These are phyloP conservation scores for Dryobota labecula DNA, from an alignment of 2,888 invertebrate species.

Conservation along the genomic window DNA sequence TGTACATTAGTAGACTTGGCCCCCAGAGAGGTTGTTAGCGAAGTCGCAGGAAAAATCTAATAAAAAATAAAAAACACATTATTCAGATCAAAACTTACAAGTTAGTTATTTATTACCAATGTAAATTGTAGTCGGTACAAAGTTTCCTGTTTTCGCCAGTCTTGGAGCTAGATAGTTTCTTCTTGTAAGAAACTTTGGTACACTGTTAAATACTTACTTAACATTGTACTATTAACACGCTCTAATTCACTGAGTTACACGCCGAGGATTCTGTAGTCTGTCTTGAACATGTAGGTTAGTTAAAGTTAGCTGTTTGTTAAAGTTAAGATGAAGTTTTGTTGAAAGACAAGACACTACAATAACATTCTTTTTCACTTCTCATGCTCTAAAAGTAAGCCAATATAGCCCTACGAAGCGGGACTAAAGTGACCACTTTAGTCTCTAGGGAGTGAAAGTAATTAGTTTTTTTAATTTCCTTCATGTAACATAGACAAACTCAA, in stretches of 20 bases:
- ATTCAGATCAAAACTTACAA: conserved; percentile 32
- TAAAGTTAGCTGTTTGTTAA: background rate
- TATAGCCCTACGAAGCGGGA: no score
- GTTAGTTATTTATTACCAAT: conserved; percentile 49
- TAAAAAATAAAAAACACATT: background rate
- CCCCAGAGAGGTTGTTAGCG: no score
- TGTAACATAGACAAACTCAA: no score
- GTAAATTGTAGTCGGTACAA: conserved; percentile 24
- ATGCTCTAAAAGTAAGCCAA: no score
- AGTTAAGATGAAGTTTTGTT: no score
- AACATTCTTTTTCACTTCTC: no score
- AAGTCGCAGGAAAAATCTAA: no score
- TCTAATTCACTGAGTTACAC: conserved; percentile 17
- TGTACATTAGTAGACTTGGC: no score
- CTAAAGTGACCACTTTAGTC: no score
- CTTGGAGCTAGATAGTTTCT: conserved; percentile 31
- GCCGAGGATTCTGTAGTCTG: background rate
- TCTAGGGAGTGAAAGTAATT: no score
- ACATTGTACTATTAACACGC: conserved; percentile 24
- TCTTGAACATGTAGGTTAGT: conserved; percentile 24
- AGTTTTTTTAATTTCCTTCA: no score
- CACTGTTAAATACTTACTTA: conserved; percentile 32
- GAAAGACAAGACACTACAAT: no score
- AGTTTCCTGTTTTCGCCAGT: conserved; percentile 48
- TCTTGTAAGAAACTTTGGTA: conserved; percentile 27